phyloP scores from a whole-genome alignment of 64 coral and sea anemone genomes.

The Porites australiensis region DNA sequence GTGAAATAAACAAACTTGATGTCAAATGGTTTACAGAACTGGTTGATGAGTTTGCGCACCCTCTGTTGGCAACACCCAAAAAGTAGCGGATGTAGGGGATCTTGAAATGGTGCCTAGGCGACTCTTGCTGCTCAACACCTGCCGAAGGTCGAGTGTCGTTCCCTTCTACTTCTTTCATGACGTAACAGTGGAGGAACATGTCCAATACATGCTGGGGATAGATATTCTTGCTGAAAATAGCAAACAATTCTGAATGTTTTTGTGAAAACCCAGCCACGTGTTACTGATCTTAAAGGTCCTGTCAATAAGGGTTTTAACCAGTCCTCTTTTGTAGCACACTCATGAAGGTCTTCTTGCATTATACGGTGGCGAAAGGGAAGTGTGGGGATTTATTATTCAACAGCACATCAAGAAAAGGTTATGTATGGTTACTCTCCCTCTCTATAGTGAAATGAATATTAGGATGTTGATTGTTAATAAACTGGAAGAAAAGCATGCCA shows the following conservation, averaged over 20 bases:
- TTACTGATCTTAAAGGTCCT: background rate
- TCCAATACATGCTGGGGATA: too few species aligned
- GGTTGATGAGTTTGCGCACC: too few species aligned
- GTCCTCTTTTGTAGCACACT: background rate
- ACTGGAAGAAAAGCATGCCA: background rate
- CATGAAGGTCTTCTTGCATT: constrained; percentile 11
- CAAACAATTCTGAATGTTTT: background rate
- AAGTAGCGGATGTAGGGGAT: too few species aligned
- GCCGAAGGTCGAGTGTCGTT: too few species aligned
- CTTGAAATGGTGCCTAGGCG: too few species aligned
- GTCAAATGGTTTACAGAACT: too few species aligned
- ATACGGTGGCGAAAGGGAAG: background rate
- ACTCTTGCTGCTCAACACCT: too few species aligned
- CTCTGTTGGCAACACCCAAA: too few species aligned
- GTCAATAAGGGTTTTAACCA: background rate
- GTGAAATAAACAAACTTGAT: too few species aligned
- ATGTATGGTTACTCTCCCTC: background rate
- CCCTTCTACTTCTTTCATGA: too few species aligned
- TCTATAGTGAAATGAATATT: constrained; percentile 13
- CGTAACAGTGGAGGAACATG: too few species aligned
- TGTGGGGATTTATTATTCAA: background rate
- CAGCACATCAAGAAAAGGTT: background rate
- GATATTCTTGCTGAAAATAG: too few species aligned
- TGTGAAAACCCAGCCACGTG: background rate
- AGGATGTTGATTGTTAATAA: constrained; percentile 5